Percentiles rank a stretch among this genome's conserved stretches.
Evolutionary conservation across 2,113 vertebrate genomes (phyloP).

Genomic region (Gymnarchus niloticus): DNA sequence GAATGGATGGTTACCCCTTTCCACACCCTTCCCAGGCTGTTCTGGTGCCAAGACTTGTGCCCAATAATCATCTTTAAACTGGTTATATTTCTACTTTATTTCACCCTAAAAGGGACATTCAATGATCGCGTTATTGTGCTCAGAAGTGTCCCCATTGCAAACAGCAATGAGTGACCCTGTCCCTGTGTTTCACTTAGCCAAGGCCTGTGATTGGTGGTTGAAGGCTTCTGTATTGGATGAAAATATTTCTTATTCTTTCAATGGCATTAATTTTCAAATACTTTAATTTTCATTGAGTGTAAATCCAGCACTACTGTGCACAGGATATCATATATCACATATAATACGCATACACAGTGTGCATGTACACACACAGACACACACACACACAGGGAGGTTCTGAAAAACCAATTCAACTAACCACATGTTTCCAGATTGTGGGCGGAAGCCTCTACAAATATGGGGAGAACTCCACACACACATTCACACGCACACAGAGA

Average conservation of each 20-base stretch:
- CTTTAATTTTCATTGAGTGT: neutral
- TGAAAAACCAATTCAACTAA: too few relatives aligned
- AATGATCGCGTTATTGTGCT: neutral
- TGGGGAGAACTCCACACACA: too few relatives aligned
- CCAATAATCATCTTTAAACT: neutral
- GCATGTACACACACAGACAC: neutral
- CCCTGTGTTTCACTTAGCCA: neutral
- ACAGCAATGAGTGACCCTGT: neutral
- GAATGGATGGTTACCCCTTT: constrained; percentile 51
- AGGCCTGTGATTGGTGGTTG: neutral
- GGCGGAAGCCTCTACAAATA: too few relatives aligned
- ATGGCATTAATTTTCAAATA: neutral
- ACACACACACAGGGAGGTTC: neutral
- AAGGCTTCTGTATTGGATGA: neutral
- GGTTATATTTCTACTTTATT: neutral
- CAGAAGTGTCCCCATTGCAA: neutral
- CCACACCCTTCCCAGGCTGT: neutral
- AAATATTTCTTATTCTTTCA: neutral
- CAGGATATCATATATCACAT: neutral
- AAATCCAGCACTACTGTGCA: neutral
- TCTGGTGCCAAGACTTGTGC: neutral
- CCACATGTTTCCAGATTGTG: too few relatives aligned
- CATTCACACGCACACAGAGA: neutral
- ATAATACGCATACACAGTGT: too few relatives aligned
- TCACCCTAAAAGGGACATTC: neutral